A percentile compares a stretch with the other conserved stretches of the same genome.
These are phyloP conservation scores for Allolobophora icterica DNA, from an alignment of 2,888 invertebrate genomes.

Conservation along the genomic window DNA sequence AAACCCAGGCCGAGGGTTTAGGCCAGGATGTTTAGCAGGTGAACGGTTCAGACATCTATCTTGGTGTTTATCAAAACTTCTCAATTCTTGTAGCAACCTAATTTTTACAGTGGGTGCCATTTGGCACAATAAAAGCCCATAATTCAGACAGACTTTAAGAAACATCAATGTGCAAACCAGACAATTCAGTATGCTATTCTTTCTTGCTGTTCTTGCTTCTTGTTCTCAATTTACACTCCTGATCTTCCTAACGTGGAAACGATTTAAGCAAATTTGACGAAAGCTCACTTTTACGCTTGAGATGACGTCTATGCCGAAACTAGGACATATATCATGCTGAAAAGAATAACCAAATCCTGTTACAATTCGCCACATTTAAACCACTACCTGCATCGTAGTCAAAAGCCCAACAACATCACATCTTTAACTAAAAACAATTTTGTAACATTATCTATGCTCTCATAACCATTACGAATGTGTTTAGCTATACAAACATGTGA, in stretches of 20 bases:
- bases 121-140: not conserved
- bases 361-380: not conserved
- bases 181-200: not conserved
- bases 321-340: slow-evolving; percentile 44
- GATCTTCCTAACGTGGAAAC: not conserved
- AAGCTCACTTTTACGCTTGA: not conserved
- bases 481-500: too few relatives aligned
- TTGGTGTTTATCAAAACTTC: not conserved
- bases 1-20: not conserved
- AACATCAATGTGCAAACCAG: not conserved
- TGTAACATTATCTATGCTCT: not conserved
- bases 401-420: not conserved
- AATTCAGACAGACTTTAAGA: not conserved
- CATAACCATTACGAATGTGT: too few relatives aligned
- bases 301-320: slow-evolving; percentile 33
- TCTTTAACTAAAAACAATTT: not conserved
- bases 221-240: not conserved
- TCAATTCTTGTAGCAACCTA: not conserved
- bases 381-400: not conserved
- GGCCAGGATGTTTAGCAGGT: not conserved
- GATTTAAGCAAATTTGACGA: not conserved
- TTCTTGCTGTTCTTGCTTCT: not conserved
- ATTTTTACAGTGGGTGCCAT: not conserved
- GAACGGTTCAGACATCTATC: not conserved
- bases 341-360: not conserved